A percentile compares a stretch with the other conserved stretches of the same genome.
phyloP scores from a whole-genome alignment of 1,140 invertebrate genomes.

The Pseudomyrmex gracilis region DNA sequence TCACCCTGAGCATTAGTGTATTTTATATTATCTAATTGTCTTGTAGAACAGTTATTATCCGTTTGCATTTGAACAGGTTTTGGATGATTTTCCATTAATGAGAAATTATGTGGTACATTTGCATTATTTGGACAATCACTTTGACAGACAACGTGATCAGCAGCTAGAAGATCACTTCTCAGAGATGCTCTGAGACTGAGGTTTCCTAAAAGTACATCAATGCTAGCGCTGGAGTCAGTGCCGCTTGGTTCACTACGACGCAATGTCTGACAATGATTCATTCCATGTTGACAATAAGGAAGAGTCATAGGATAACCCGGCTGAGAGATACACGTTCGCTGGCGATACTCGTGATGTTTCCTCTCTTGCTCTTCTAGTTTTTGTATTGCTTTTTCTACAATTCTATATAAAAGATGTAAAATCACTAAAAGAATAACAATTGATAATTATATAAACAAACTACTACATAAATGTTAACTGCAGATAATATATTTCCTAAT shows the following conservation, averaged over 20 bases:
- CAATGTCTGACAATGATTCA: conserved; percentile 70
- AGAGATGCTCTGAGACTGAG: conserved; percentile 79
- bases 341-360: conserved; percentile 45
- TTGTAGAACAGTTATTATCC: background rate
- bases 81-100: conserved; percentile 20
- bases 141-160: conserved; percentile 72
- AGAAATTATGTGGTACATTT: conserved; percentile 37
- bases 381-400: conserved; percentile 69
- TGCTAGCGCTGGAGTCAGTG: conserved; percentile 79
- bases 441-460: no score
- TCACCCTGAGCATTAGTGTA: conserved; percentile 56
- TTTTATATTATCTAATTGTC: conserved; percentile 11
- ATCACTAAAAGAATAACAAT: no score
- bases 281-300: conserved; percentile 64
- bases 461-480: no score
- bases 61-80: conserved; percentile 34
- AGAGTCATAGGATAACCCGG: conserved; percentile 66
- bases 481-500: no score
- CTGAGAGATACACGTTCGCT: conserved; percentile 64
- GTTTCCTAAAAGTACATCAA: conserved; percentile 80
- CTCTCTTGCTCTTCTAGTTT: conserved; percentile 69
- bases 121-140: conserved; percentile 69
- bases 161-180: conserved; percentile 78
- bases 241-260: conserved; percentile 77
- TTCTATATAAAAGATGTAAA: conserved; percentile 37